phyloP scores from a whole-genome alignment of 1,140 invertebrate genomes.

The Diorhabda sublineata region DNA sequence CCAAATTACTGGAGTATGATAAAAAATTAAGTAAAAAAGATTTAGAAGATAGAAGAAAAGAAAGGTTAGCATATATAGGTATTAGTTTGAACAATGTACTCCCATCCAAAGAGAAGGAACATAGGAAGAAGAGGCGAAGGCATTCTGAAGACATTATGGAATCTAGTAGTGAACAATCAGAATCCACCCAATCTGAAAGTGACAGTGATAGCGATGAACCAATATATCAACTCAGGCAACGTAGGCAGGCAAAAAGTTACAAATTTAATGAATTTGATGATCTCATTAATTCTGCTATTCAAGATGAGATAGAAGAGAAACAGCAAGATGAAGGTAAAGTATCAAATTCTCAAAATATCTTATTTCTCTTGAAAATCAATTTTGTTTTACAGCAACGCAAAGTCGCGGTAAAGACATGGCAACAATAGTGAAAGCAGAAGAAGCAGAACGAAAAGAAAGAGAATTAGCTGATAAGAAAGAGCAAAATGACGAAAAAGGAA shows the following conservation, averaged over 20 bases:
- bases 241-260: slow-evolving; percentile 75
- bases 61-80: slow-evolving; percentile 70
- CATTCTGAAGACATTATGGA: slow-evolving; percentile 38
- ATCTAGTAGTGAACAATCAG: slow-evolving; percentile 21
- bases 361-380: background rate
- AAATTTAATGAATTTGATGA: slow-evolving; percentile 89
- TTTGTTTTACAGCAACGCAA: slow-evolving; percentile 12
- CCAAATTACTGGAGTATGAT: slow-evolving; percentile 60
- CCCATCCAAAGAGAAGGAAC: slow-evolving; percentile 45
- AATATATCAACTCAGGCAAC: slow-evolving; percentile 75
- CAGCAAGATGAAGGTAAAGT: slow-evolving; percentile 23
- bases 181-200: slow-evolving; percentile 42
- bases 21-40: slow-evolving; percentile 61
- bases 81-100: slow-evolving; percentile 74
- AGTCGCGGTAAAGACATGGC: slow-evolving; percentile 85
- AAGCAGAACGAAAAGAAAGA: slow-evolving; percentile 59
- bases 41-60: slow-evolving; percentile 62
- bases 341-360: background rate
- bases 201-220: slow-evolving; percentile 57
- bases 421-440: slow-evolving; percentile 80
- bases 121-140: slow-evolving; percentile 36
- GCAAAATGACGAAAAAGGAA: slow-evolving; percentile 34
- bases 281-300: slow-evolving; percentile 87
- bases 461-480: slow-evolving; percentile 26
- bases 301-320: slow-evolving; percentile 47